Evolutionary conservation across 2,888 invertebrate species (phyloP).

Genomic region (Melieria crassipennis): DNA sequence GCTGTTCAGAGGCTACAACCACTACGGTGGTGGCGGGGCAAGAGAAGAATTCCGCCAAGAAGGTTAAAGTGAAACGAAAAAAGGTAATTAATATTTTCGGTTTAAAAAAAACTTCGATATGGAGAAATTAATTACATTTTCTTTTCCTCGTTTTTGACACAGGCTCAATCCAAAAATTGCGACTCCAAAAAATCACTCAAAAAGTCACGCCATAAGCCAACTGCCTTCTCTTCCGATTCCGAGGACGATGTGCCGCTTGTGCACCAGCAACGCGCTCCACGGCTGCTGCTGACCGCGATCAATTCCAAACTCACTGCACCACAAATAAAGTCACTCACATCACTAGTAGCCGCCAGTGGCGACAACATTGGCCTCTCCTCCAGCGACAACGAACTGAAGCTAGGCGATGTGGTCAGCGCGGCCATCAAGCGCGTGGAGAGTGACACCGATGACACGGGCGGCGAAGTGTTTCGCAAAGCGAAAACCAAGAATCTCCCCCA

Average conservation of each 20-base stretch:
- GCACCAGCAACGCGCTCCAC: slow-evolving; percentile 53
- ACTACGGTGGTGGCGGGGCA: slow-evolving; percentile 43
- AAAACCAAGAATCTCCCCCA: slow-evolving; percentile 66
- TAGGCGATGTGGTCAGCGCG: slow-evolving; percentile 79
- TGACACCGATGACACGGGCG: slow-evolving; percentile 72
- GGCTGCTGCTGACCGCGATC: slow-evolving; percentile 56
- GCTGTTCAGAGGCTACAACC: slow-evolving; percentile 55
- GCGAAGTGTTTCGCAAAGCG: slow-evolving; percentile 44
- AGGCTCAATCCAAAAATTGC: slow-evolving; percentile 38
- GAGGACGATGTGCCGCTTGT: slow-evolving; percentile 56
- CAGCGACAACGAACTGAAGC: slow-evolving; percentile 74
- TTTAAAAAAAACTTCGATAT: too few relatives aligned
- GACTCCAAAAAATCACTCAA: slow-evolving; percentile 42
- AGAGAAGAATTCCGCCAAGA: slow-evolving; percentile 50
- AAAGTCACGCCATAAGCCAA: slow-evolving; percentile 31
- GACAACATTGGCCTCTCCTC: background rate
- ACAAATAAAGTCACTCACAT: slow-evolving; percentile 17
- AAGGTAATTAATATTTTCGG: slow-evolving; percentile 47
- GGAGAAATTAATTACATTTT: background rate
- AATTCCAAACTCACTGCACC: slow-evolving; percentile 24
- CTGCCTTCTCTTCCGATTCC: slow-evolving; percentile 54
- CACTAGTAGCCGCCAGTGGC: slow-evolving; percentile 19
- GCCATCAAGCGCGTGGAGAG: slow-evolving; percentile 80
- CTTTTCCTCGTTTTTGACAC: background rate
- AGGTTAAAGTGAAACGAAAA: slow-evolving; percentile 61